Conservation (phyloP, 2,797 vertebrate species). For the Gymnocypris eckloni region DNA sequence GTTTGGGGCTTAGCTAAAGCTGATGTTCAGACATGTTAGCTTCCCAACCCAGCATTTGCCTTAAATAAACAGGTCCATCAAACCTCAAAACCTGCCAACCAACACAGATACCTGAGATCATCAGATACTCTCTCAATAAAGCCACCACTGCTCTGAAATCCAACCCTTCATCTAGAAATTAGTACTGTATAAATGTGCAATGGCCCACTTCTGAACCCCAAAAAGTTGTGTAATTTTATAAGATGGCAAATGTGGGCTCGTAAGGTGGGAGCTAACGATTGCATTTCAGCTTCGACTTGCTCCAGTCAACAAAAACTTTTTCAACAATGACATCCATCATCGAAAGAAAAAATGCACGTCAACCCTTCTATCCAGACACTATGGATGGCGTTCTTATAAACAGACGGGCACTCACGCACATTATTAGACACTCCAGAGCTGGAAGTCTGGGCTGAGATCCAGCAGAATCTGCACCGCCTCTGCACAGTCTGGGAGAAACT, state of each 20-base stretch:
- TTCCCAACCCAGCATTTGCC: background rate
- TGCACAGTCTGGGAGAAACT: slow-evolving; percentile 73
- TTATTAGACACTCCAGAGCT: slow-evolving; percentile 53
- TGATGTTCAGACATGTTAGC: slow-evolving; percentile 18
- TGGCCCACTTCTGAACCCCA: slow-evolving; percentile 23
- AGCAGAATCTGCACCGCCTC: slow-evolving; percentile 71
- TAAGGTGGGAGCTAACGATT: slow-evolving; percentile 14
- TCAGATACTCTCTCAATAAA: slow-evolving; percentile 2
- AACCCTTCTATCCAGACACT: slow-evolving; percentile 35
- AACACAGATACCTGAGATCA: background rate
- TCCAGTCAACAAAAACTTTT: background rate
- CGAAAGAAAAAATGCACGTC: background rate
- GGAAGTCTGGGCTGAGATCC: slow-evolving; percentile 72
- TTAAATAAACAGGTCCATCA: slow-evolving; percentile 50
- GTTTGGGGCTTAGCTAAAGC: background rate
- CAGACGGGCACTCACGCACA: slow-evolving; percentile 25
- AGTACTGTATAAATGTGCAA: background rate
- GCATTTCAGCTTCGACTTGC: background rate
- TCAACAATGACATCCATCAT: background rate
- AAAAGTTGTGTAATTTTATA: slow-evolving; percentile 19
- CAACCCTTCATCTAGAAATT: background rate
- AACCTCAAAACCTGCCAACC: slow-evolving; percentile 2
- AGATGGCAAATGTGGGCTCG: slow-evolving; percentile 1
- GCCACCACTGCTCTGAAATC: slow-evolving; percentile 5
- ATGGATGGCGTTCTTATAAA: slow-evolving; percentile 37